phyloP scores from a whole-genome alignment of 2,888 invertebrate species.

The Erpobdella octoculata region DNA sequence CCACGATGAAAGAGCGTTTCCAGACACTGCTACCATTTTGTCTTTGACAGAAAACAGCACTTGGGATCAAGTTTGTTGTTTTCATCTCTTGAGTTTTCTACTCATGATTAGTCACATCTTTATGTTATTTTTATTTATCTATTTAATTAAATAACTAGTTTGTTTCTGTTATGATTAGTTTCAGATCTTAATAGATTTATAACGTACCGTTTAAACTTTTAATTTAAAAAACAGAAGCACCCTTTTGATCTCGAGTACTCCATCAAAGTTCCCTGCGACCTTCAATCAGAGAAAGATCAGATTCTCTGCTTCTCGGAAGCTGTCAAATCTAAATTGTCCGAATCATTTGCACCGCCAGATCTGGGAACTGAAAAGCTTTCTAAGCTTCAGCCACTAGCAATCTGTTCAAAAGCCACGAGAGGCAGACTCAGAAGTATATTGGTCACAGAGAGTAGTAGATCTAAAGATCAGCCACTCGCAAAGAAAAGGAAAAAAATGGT shows the following conservation, averaged over 20 bases:
- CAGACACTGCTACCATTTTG: background rate
- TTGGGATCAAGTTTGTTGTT: slow-evolving; percentile 7
- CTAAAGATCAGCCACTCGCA: background rate
- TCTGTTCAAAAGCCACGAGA: background rate
- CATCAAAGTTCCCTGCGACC: background rate
- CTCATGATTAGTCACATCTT: background rate
- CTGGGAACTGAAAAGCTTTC: background rate
- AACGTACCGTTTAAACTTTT: background rate
- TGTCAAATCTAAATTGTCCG: background rate
- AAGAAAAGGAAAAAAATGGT: background rate
- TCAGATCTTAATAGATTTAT: background rate
- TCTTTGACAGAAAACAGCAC: background rate
- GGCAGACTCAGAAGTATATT: background rate
- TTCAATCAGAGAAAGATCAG: background rate
- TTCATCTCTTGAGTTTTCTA: background rate
- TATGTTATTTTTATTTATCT: background rate
- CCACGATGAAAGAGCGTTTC: background rate
- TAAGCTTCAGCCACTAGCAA: background rate
- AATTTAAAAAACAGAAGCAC: background rate
- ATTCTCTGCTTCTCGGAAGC: background rate
- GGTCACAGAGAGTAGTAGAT: background rate
- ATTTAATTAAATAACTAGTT: background rate
- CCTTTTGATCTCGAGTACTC: background rate
- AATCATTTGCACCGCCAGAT: background rate
- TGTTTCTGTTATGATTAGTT: background rate